These are phyloP conservation scores for Marmota flaviventris DNA, from an alignment of 2,113 vertebrate species.

Conservation along the genomic window DNA sequence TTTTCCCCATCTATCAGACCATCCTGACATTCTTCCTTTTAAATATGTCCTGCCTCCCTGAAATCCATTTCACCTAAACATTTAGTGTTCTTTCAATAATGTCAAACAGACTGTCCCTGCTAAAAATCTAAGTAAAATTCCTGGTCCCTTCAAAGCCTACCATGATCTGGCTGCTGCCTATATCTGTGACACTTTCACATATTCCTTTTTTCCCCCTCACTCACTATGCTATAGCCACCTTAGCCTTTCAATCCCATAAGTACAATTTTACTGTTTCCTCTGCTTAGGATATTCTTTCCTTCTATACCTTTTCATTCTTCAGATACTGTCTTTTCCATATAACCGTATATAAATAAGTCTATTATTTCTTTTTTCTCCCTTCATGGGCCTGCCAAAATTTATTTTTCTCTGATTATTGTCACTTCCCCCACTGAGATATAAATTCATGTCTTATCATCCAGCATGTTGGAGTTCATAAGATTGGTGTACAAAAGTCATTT, in stretches of 20 bases:
- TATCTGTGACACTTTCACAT: neutral
- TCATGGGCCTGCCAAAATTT: neutral
- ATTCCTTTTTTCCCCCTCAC: neutral
- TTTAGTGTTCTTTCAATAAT: neutral
- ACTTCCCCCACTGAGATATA: neutral
- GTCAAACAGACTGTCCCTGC: neutral
- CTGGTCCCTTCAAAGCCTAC: neutral
- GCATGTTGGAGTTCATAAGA: neutral
- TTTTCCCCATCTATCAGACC: neutral
- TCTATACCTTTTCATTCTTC: neutral
- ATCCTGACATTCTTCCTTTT: neutral
- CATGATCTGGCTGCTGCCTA: neutral
- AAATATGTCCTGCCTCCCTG: neutral
- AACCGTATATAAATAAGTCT: neutral
- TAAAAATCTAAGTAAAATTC: conserved; percentile 17
- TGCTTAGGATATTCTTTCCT: neutral
- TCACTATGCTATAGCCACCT: neutral
- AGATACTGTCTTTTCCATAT: neutral
- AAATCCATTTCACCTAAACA: neutral
- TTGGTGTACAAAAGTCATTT: neutral
- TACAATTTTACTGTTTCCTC: neutral
- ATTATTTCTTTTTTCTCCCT: neutral
- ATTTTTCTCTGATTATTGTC: neutral
- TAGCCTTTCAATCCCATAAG: neutral
- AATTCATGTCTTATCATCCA: neutral